Conservation (phyloP, 1,140 invertebrate genomes). For the Rhagoletis pomonella region DNA sequence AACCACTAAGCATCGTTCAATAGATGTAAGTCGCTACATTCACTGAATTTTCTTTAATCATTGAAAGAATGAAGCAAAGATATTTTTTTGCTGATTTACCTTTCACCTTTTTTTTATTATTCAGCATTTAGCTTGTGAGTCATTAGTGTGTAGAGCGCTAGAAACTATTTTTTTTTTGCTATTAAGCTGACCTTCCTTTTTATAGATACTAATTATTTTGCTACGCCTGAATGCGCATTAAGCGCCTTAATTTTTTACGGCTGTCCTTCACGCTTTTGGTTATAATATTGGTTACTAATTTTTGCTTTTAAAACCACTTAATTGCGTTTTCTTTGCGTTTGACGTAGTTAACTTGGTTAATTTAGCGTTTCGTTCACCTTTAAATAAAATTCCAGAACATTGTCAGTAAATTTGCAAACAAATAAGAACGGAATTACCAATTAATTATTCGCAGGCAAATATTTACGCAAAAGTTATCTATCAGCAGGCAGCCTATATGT, state of each 20-base stretch:
- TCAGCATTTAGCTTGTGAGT: neutral
- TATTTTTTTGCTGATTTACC: too few relatives aligned
- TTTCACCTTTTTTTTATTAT: too few relatives aligned
- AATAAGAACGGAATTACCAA: neutral
- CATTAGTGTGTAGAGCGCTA: neutral
- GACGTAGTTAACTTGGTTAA: neutral
- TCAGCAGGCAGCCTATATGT: too few relatives aligned
- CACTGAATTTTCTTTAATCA: too few relatives aligned
- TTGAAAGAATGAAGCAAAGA: too few relatives aligned
- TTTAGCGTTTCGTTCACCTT: neutral
- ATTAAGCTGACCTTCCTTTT: neutral
- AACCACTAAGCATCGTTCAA: too few relatives aligned
- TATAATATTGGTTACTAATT: neutral
- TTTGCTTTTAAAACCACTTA: neutral
- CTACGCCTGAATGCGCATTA: neutral
- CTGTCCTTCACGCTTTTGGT: neutral
- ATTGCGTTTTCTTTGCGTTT: neutral
- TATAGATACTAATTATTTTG: neutral
- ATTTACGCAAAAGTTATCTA: neutral
- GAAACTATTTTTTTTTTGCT: neutral
- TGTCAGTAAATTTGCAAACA: neutral
- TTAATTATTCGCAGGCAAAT: neutral
- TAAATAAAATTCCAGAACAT: neutral
- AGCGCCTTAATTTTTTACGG: neutral
- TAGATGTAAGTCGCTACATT: too few relatives aligned